These are phyloP conservation scores for Acromyrmex heyeri DNA, from an alignment of 1,140 invertebrate species.

Conservation along the genomic window DNA sequence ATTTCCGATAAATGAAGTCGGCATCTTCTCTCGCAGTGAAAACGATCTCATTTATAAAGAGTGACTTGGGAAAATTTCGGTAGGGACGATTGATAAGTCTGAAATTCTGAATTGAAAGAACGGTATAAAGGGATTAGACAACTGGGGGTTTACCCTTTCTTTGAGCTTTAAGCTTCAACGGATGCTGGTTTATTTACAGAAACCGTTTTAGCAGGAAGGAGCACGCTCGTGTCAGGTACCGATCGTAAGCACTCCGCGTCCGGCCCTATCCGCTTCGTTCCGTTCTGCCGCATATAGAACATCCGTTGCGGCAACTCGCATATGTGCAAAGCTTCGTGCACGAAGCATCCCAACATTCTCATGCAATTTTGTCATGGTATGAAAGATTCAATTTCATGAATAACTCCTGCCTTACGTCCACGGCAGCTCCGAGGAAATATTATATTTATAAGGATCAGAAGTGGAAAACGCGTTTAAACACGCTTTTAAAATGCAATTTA, in stretches of 20 bases:
- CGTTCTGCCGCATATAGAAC: slow-evolving; percentile 77
- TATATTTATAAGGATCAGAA: not conserved
- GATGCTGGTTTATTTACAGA: slow-evolving; percentile 75
- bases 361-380: slow-evolving; percentile 17
- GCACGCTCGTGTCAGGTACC: slow-evolving; percentile 72
- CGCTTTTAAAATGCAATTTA: no score
- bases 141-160: not conserved
- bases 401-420: not conserved
- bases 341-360: slow-evolving; percentile 1
- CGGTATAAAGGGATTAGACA: not conserved
- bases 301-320: slow-evolving; percentile 67
- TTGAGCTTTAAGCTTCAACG: slow-evolving; percentile 32
- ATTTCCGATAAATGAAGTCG: not conserved
- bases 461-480: no score
- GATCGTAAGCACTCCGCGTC: slow-evolving; percentile 67
- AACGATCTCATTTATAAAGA: not conserved
- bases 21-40: not conserved
- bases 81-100: not conserved
- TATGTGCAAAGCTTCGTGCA: slow-evolving; percentile 11
- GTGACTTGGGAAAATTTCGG: not conserved
- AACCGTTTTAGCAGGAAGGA: slow-evolving; percentile 72
- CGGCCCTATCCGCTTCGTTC: slow-evolving; percentile 67
- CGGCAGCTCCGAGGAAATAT: not conserved
- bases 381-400: slow-evolving; percentile 23
- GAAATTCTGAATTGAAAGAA: slow-evolving; percentile 12